phyloP scores from a whole-genome alignment of 2,797 vertebrate species.

The Nannoperca obscura region DNA sequence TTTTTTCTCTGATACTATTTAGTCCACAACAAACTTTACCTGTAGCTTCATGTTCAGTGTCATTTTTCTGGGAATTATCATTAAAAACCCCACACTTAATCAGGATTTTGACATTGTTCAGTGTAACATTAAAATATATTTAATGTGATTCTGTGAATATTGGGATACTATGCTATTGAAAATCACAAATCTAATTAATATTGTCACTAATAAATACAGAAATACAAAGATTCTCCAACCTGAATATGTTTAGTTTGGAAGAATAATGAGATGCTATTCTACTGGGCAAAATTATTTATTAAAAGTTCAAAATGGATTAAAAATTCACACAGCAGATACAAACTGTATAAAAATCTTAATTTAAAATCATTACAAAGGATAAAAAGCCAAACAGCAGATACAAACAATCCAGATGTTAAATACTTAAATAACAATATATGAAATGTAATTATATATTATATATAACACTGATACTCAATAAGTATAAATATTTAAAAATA shows the following conservation, averaged over 20 bases:
- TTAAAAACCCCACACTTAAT: neutral
- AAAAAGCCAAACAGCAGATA: neutral
- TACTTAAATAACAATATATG: neutral
- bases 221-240: neutral
- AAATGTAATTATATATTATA: neutral
- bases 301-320: neutral
- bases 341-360: slow-evolving; percentile 12
- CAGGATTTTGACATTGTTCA: neutral
- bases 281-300: slow-evolving; percentile 23
- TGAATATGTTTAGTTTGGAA: neutral
- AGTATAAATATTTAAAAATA: slow-evolving; percentile 9
- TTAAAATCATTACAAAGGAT: slow-evolving; percentile 20
- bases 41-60: neutral
- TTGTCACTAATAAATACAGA: neutral
- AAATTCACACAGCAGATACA: slow-evolving; percentile 2
- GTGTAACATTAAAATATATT: neutral
- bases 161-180: neutral
- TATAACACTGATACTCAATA: neutral
- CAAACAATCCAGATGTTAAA: neutral
- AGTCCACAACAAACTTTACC: neutral
- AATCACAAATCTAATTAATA: neutral
- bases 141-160: no score
- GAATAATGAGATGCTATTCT: neutral
- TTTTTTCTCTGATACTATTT: neutral
- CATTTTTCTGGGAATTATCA: neutral